phyloP scores from a whole-genome alignment of 1,140 invertebrate species.

The Cheumatopsyche charites region DNA sequence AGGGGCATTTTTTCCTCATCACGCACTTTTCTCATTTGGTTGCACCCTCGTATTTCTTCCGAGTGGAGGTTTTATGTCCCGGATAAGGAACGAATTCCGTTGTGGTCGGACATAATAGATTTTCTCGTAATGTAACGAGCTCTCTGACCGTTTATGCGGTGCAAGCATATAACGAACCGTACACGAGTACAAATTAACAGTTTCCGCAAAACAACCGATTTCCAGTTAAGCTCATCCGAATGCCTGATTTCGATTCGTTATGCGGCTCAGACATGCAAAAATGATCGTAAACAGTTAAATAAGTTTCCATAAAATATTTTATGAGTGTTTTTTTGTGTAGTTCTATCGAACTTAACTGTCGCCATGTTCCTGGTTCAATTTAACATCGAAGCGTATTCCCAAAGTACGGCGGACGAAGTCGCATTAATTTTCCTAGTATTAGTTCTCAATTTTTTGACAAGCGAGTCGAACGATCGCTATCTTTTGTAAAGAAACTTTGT shows the following conservation, averaged over 20 bases:
- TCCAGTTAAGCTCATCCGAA: neutral
- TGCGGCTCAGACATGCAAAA: neutral
- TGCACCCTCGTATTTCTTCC: neutral
- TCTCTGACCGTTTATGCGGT: constrained; percentile 9
- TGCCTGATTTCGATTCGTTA: neutral
- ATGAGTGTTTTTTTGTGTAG: no score
- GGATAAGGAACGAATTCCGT: neutral
- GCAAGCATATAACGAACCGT: neutral
- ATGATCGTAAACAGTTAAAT: neutral
- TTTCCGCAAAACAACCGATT: constrained; percentile 16
- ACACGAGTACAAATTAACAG: neutral
- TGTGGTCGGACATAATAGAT: constrained; percentile 10
- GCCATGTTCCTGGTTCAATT: no score
- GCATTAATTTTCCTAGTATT: no score
- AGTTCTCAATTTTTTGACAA: no score
- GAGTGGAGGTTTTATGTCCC: neutral
- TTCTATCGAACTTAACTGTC: no score
- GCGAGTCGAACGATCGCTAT: no score
- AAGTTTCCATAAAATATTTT: no score
- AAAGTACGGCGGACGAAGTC: no score
- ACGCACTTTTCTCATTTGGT: constrained; percentile 25
- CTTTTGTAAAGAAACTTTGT: no score
- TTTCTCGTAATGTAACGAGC: neutral
- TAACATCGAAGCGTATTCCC: no score
- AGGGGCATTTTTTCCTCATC: constrained; percentile 8